A percentile compares a stretch with the other conserved stretches of the same genome.
phyloP scores from a whole-genome alignment of 2,113 vertebrate genomes.

The Bufo gargarizans region DNA sequence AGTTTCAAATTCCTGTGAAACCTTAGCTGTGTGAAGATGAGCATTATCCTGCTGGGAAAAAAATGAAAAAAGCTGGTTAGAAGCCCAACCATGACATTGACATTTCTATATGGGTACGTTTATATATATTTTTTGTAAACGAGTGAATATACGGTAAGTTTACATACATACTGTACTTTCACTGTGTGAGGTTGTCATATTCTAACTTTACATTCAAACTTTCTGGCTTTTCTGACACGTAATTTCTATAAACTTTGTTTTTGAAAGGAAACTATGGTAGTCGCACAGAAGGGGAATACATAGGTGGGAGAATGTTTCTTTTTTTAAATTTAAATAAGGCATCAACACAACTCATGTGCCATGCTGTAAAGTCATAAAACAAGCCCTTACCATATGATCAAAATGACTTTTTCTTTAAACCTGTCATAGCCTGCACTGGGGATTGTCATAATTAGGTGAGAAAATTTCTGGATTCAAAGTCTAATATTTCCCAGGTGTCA shows the following conservation, averaged over 20 bases:
- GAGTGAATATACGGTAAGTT: too few species aligned
- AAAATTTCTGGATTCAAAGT: neutral
- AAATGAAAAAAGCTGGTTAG: too few species aligned
- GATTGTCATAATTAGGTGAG: conserved; percentile 44
- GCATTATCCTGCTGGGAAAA: too few species aligned
- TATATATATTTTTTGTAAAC: too few species aligned
- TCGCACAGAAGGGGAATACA: neutral
- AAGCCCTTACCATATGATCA: conserved; percentile 21
- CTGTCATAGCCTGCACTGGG: conserved; percentile 24
- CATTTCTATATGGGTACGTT: too few species aligned
- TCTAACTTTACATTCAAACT: neutral
- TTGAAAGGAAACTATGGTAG: neutral
- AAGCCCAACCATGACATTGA: too few species aligned
- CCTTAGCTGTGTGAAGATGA: too few species aligned
- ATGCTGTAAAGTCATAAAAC: conserved; percentile 14
- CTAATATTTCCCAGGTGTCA: conserved; percentile 40
- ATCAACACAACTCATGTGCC: neutral
- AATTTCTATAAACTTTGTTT: neutral
- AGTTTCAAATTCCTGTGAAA: too few species aligned
- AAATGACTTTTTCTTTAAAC: conserved; percentile 35
- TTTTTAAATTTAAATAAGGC: conserved; percentile 19
- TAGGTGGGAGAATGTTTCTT: neutral
- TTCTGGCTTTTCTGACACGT: neutral
- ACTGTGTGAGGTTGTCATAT: neutral
- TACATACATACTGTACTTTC: too few species aligned